Evolutionary conservation across 2,797 vertebrate species (phyloP), one percentile per base, ranked within the genome.

Genomic region (Sandelia bainsii): DNA sequence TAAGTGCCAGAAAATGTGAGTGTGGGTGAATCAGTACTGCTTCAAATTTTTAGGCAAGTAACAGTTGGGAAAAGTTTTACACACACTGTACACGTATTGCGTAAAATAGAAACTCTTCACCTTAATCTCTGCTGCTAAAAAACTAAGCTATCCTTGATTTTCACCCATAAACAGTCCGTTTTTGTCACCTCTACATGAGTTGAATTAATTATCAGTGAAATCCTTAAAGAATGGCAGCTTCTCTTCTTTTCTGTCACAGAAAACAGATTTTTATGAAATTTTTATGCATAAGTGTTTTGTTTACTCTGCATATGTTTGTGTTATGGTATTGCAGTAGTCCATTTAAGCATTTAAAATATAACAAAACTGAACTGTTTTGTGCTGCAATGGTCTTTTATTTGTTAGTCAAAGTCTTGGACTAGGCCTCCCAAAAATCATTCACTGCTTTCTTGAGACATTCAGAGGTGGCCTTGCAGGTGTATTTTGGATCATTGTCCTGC

Each of bases 181-280:
- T 50, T 51, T 22, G 58, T 61, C 17, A 57, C 13, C 13, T 22
- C 57, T 39, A 51, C 51, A 23, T 25, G 42, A 34, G 40, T 60
- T 1, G 44, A 58, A 39, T 57, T 29, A 52, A 67, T 32, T 29
- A 68, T 60, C 29, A 29, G 22, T 22, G 29, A 60, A 48, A 44
- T 19, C 32, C 10, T 46, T 19, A 48, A 42, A 57, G 20, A 46
- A 20, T 17, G 50, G 1, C 65, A 34, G 20, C n/a, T 45, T 57
- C 37, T 27, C 17, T 19, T 1, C 13, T 42, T 8, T 20, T 48
- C 40, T 23, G 40, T 40, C 48, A 61, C 17, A 53, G 9, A 34
- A 32, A 32, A 32, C 29, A 32, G 29, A 25, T 25, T 2, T 32
- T 32, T 32, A 32, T 32, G 7, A 32, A 32, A 6, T 7, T 32